Conservation (phyloP, 2,797 vertebrate species). For the Mustela erminea region DNA sequence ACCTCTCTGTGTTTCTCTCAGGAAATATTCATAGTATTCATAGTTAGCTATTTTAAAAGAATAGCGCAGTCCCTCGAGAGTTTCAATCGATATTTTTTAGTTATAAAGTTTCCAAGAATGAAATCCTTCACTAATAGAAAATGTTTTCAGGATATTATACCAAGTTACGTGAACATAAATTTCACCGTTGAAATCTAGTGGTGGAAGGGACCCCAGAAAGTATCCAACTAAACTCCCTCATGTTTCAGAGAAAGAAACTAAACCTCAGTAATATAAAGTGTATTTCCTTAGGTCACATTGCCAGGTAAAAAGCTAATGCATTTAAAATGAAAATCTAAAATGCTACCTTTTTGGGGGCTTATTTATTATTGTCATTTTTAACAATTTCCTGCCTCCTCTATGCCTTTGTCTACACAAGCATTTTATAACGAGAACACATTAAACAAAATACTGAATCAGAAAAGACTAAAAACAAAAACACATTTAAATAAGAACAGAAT, state of each 20-base stretch:
- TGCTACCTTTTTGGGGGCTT: not conserved
- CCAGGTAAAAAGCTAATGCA: constrained; percentile 69
- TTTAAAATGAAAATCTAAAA: constrained; percentile 77
- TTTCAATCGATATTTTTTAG: constrained; percentile 29
- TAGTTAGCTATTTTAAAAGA: constrained; percentile 52
- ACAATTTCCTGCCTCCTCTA: constrained; percentile 65
- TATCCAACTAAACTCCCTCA: constrained; percentile 12
- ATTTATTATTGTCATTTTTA: constrained; percentile 70
- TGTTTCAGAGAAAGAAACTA: constrained; percentile 57
- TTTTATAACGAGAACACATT: constrained; percentile 1
- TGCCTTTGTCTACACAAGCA: not conserved
- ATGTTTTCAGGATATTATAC: constrained; percentile 68
- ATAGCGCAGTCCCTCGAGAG: constrained; percentile 11
- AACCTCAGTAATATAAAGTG: constrained; percentile 43
- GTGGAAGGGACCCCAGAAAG: constrained; percentile 25
- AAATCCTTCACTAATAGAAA: constrained; percentile 65
- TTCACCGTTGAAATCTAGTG: constrained; percentile 1
- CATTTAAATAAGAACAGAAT: constrained; percentile 36
- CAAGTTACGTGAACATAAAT: constrained; percentile 58
- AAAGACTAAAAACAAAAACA: not conserved
- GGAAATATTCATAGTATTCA: constrained; percentile 40
- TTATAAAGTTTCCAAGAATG: constrained; percentile 56
- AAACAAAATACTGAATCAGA: not conserved
- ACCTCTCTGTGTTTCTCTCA: constrained; percentile 11
- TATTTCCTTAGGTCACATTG: constrained; percentile 69